These are phyloP conservation scores for Dolichoris vasculosae DNA, from an alignment of 1,140 invertebrate species.

Conservation along the genomic window DNA sequence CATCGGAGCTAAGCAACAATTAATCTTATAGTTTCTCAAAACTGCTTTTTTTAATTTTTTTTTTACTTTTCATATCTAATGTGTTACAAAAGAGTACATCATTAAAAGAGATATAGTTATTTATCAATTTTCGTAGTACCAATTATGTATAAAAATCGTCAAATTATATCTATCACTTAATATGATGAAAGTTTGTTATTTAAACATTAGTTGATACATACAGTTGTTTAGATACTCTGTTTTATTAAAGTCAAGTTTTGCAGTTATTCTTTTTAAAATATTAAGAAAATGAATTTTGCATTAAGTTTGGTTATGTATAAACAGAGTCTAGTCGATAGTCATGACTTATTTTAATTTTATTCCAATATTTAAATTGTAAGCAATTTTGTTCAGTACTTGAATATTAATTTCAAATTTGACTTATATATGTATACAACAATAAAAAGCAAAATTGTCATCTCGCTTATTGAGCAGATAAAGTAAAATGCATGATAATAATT, in stretches of 20 bases:
- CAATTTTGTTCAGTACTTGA: not conserved
- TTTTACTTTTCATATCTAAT: not conserved
- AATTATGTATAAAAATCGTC: not conserved
- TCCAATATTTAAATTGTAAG: not conserved
- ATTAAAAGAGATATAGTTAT: not conserved
- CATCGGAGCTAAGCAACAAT: not conserved
- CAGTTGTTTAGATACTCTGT: too few species aligned
- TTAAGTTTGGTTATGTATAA: not conserved
- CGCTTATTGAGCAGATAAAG: conserved; percentile 12
- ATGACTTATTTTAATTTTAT: not conserved
- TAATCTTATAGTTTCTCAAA: not conserved
- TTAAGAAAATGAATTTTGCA: not conserved
- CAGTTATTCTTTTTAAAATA: not conserved
- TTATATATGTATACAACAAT: not conserved
- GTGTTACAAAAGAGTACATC: not conserved
- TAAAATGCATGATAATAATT: not conserved
- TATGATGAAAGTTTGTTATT: not conserved
- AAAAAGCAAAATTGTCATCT: not conserved
- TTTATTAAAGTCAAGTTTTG: not conserved
- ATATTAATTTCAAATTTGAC: not conserved
- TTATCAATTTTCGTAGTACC: not conserved
- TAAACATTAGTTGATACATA: not conserved
- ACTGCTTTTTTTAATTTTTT: not conserved
- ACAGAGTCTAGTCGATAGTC: not conserved
- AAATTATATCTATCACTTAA: not conserved